Evolutionary conservation across 2,888 invertebrate species (phyloP), one percentile per base, ranked within the genome.

Genomic region (Drymonia ruficornis): DNA sequence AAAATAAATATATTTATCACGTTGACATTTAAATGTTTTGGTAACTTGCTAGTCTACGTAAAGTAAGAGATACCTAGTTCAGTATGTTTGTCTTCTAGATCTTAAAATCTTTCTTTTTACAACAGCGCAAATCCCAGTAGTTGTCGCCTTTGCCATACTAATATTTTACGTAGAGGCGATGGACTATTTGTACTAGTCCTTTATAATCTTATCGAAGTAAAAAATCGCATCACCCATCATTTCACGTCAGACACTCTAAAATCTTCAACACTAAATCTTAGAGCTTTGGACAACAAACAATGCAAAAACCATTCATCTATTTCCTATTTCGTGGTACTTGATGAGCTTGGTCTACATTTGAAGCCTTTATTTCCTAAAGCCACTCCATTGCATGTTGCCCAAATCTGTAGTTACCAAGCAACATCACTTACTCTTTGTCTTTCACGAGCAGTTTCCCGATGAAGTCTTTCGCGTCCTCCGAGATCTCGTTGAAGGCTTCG

Each of bases 401-500:
- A 45, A 45, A 45, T 28, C 45, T 28, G 2, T 28, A 45, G 28
- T 0, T 16, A 7, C 8, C 13, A 45, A 45, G 45, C 45, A 45
- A 45, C 45, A 28, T 13, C 45, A 95, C 97, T 96, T 93, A 98
- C 98, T 95, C 95, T 93, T 96, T 96, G 83, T 99, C 97, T 91
- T 99, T 99, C 65, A 98, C 93, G 71, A 99, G 95, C 11, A 99
- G 94, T 89, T 96, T 97, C 63, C 94, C 94, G 73, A 99, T 99
- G 91, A 99, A 99, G 89, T 99, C 98, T 88, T 98, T 98, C 55
- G 99, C 99, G 73, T 97, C 97, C 29, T 96, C 96, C 1, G 99
- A 98, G 74, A 99, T 98, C 79, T 97, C 97, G 73, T 96, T 96
- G 90, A 99, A 99, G 56, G 98, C 97, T 86, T 99, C 98, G 84